Percentiles rank a stretch among this genome's conserved stretches.
Conservation (phyloP, 2,797 vertebrate genomes). For the Manis crassicaudata region DNA sequence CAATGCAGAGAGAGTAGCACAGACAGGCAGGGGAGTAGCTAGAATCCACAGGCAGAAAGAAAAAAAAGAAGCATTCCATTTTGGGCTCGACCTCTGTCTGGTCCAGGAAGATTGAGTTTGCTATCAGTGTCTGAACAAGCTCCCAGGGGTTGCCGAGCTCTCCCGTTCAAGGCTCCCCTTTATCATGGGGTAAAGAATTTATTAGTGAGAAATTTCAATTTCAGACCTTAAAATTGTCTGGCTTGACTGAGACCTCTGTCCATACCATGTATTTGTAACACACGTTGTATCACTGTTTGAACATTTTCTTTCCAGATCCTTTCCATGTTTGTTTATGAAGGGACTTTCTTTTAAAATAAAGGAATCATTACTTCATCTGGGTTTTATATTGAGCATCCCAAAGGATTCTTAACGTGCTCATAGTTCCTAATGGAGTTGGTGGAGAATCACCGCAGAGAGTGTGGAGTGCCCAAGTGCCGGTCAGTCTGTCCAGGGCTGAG, state of each 20-base stretch:
- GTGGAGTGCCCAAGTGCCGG: accelerated
- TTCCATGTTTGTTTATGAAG: slow-evolving; percentile 44
- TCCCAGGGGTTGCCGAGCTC: slow-evolving; percentile 52
- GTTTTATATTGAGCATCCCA: not conserved
- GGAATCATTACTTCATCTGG: slow-evolving; percentile 4
- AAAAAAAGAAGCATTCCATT: slow-evolving; percentile 51
- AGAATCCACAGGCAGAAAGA: slow-evolving; percentile 57
- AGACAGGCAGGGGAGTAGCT: not conserved
- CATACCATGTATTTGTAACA: not conserved
- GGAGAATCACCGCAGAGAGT: not conserved
- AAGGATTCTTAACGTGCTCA: not conserved
- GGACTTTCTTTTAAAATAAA: slow-evolving; percentile 50
- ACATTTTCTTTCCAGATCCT: not conserved
- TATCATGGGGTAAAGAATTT: slow-evolving; percentile 69
- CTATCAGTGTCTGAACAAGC: slow-evolving; percentile 56
- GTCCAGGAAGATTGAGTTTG: slow-evolving; percentile 70
- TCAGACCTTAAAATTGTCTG: slow-evolving; percentile 69
- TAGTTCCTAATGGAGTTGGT: not conserved
- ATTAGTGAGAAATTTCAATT: slow-evolving; percentile 75
- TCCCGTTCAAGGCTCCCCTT: slow-evolving; percentile 27
- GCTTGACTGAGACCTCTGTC: slow-evolving; percentile 45
- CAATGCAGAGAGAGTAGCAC: slow-evolving; percentile 8
- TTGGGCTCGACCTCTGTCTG: slow-evolving; percentile 47
- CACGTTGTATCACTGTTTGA: not conserved
- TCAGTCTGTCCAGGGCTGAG: too few species aligned